Conservation (phyloP, 2,888 invertebrate genomes). For the Epistrophe eligans region DNA sequence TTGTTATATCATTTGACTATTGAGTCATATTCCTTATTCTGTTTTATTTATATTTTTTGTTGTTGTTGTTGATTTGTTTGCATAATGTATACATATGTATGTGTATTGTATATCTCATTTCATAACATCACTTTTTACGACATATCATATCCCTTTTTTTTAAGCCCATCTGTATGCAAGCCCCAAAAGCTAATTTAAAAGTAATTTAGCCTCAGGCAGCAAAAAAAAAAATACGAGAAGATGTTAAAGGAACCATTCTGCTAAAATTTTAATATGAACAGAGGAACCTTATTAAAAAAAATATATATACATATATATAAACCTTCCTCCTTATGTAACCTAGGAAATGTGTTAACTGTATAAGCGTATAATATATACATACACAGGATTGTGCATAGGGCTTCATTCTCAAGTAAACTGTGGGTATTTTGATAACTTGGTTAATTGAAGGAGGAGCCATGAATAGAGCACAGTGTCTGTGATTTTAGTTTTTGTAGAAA, state of each 20-base stretch:
- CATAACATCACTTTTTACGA: conserved; percentile 19
- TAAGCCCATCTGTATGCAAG: conserved; percentile 47
- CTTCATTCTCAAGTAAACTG: conserved; percentile 61
- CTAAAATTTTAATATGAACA: conserved; percentile 21
- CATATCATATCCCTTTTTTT: conserved; percentile 29
- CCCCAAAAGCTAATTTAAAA: conserved; percentile 62
- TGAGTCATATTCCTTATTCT: conserved; percentile 7
- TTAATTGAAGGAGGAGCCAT: conserved; percentile 62
- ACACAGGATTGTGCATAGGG: conserved; percentile 19
- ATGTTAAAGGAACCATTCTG: conserved; percentile 12
- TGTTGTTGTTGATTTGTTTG: background rate
- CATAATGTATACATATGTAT: background rate
- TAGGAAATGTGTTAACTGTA: conserved; percentile 38
- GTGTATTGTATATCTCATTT: background rate
- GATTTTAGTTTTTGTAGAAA: background rate
- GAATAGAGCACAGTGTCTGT: conserved; percentile 21
- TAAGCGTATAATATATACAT: background rate
- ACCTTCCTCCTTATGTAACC: conserved; percentile 14
- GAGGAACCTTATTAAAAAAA: conserved; percentile 62
- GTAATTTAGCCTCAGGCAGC: conserved; percentile 68
- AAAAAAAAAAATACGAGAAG: conserved; percentile 15
- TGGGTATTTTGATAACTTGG: conserved; percentile 52
- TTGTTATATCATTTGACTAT: too few relatives aligned
- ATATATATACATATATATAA: conserved; percentile 4
- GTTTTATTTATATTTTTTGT: background rate